Conservation (phyloP, 2,888 invertebrate genomes). For the Esperia sulphurella region DNA sequence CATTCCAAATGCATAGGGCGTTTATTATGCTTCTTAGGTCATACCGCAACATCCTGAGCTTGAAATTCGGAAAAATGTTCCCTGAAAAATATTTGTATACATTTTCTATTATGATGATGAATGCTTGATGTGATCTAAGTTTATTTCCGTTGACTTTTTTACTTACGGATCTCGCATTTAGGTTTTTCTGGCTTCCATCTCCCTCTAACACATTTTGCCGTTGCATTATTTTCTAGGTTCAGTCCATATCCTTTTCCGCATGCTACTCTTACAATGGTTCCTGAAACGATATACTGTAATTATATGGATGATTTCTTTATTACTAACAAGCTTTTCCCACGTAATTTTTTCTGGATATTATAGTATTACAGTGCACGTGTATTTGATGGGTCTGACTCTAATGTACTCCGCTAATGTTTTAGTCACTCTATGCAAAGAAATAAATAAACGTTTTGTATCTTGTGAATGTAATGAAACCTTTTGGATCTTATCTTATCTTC, state of each 20-base stretch:
- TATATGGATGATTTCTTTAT: background rate
- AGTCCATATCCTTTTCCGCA: slow-evolving; percentile 88
- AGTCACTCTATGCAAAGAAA: too few species aligned
- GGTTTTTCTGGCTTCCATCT: slow-evolving; percentile 92
- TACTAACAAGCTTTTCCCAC: too few species aligned
- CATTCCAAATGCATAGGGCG: too few species aligned
- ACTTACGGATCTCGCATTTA: slow-evolving; percentile 87
- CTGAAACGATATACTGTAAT: slow-evolving; percentile 30
- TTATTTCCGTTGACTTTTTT: background rate
- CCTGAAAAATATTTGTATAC: background rate
- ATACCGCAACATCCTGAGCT: too few species aligned
- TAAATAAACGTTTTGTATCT: too few species aligned
- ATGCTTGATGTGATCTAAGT: background rate
- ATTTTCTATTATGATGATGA: background rate
- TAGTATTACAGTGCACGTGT: too few species aligned
- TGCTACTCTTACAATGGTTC: slow-evolving; percentile 86
- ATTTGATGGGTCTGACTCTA: too few species aligned
- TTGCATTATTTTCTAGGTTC: slow-evolving; percentile 86
- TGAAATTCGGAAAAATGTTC: background rate
- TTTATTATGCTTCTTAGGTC: too few species aligned
- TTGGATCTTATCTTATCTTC: too few species aligned
- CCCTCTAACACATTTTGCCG: slow-evolving; percentile 90
- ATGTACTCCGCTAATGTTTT: too few species aligned
- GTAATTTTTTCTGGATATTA: background rate
- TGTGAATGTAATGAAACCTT: too few species aligned